Evolutionary conservation across 2,888 invertebrate genomes (phyloP).

Genomic region (Epicampocera succincta): DNA sequence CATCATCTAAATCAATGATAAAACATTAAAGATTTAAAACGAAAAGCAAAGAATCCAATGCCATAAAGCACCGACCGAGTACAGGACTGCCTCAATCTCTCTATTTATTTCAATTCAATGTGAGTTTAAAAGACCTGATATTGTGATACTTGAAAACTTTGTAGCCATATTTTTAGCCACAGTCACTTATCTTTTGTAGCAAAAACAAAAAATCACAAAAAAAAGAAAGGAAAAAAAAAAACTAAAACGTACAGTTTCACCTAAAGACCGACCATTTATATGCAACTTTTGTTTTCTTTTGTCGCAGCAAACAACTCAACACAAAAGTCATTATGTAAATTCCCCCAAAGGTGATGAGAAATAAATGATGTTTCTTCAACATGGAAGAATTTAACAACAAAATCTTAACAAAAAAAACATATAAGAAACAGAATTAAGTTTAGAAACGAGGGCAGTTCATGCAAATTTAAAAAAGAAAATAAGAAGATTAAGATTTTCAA

Average conservation of each 20-base stretch:
- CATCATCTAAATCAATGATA: conserved; percentile 33
- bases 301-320: conserved; percentile 36
- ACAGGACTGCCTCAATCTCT: too few relatives aligned
- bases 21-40: conserved; percentile 42
- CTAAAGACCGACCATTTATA: too few relatives aligned
- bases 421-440: not conserved
- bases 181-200: not conserved
- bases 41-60: not conserved
- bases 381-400: conserved; percentile 7
- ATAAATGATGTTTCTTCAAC: conserved; percentile 58
- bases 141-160: not conserved
- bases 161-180: not conserved
- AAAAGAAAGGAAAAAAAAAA: too few relatives aligned
- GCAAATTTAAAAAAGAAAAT: too few relatives aligned
- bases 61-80: too few relatives aligned
- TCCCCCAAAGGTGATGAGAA: conserved; percentile 65
- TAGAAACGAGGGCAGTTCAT: too few relatives aligned
- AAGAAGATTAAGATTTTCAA: too few relatives aligned
- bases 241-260: not conserved
- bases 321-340: conserved; percentile 68
- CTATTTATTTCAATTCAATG: not conserved
- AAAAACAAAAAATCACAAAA: too few relatives aligned
- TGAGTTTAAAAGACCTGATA: conserved; percentile 3
- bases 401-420: not conserved
- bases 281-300: conserved; percentile 3